Conservation (phyloP, 2,888 invertebrate species). For the Zaprionus lineosus region DNA sequence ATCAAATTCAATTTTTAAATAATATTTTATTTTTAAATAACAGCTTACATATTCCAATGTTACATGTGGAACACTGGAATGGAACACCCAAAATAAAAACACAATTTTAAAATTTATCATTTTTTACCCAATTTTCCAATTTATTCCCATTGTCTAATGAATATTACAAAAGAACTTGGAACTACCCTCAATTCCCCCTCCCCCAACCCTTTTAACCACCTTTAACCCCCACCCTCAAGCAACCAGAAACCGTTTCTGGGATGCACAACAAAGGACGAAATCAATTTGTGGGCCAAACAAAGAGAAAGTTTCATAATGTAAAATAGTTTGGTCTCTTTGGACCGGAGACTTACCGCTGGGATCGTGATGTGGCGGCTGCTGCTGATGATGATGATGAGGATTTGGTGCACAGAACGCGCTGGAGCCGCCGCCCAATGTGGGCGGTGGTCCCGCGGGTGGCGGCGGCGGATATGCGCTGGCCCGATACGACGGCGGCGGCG, state of each 20-base stretch:
- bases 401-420: constrained; percentile 83
- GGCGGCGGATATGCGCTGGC: constrained; percentile 69
- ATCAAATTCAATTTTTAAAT: no score
- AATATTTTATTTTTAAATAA: no score
- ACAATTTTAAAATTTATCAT: no score
- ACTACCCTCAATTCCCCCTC: no score
- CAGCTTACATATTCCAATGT: no score
- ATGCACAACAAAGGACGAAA: constrained; percentile 24
- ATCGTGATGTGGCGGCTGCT: constrained; percentile 71
- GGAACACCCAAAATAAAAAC: no score
- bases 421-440: constrained; percentile 79
- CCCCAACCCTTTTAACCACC: no score
- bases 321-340: constrained; percentile 21
- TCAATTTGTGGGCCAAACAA: constrained; percentile 24
- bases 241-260: not conserved
- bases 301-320: constrained; percentile 34
- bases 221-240: no score
- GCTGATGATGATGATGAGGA: constrained; percentile 80
- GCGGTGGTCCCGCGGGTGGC: constrained; percentile 55
- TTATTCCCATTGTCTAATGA: no score
- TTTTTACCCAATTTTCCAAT: no score
- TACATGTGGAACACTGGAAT: no score
- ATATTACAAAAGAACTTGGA: no score
- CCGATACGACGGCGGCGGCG: constrained; percentile 78
- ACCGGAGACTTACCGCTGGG: constrained; percentile 72